phyloP scores from a whole-genome alignment of 2,797 vertebrate species.

The Pantherophis vulpinus region DNA sequence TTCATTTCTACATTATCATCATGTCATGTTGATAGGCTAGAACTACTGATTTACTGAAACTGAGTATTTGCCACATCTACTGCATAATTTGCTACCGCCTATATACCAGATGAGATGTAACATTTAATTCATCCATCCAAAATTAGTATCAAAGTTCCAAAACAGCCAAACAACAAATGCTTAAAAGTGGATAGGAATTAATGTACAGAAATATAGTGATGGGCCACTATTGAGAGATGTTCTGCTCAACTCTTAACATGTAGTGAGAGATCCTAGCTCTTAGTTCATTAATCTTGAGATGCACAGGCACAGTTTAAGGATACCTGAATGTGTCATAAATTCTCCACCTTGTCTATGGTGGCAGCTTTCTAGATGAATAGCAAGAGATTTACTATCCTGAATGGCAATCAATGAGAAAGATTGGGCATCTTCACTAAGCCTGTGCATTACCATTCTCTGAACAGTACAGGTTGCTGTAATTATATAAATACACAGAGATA shows the following conservation, averaged over 20 bases:
- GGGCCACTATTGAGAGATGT: background rate
- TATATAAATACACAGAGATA: background rate
- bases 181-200: background rate
- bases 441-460: background rate
- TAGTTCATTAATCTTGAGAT: background rate
- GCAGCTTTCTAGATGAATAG: background rate
- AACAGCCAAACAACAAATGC: background rate
- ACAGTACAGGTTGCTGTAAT: background rate
- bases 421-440: background rate
- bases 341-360: background rate
- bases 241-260: background rate
- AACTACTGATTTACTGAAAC: constrained; percentile 4
- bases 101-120: constrained; percentile 6
- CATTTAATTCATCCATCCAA: background rate
- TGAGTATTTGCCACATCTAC: background rate
- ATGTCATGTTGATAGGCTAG: background rate
- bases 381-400: background rate
- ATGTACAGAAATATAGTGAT: background rate
- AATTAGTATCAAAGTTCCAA: background rate
- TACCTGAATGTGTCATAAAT: background rate
- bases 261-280: background rate
- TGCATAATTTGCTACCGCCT: constrained; percentile 2
- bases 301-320: background rate
- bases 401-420: background rate
- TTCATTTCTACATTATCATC: background rate